Evolutionary conservation across 2,113 vertebrate species (phyloP), one percentile per base, ranked within the genome.

Genomic region (Chaetura pelagica): DNA sequence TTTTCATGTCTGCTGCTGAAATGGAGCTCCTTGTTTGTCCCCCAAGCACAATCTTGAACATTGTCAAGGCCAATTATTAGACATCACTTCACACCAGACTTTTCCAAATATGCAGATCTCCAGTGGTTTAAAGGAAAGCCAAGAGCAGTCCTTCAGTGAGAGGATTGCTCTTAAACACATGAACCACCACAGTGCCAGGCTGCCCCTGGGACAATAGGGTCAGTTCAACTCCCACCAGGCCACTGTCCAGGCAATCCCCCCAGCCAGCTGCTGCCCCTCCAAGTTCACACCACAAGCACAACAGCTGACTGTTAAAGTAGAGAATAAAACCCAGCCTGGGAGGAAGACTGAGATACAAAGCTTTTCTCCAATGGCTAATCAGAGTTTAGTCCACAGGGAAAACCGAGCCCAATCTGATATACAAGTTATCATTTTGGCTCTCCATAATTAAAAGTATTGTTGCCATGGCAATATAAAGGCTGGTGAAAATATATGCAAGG

Each of bases 381-480:
- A 95, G 92, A 95, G 86, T 89, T 94, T 59, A 87, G 92, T 97
- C 97, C 95, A 89, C 44, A 84, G 97, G 96, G 97, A 97, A 93
- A 95, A 96, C 72, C 6, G 84, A 95, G 90, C 85, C 91, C 94
- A 92, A 96, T 97, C 95, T 95, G 96, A 98, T 92, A 91, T 2
- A 95, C 82, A 96, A 96, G 91, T 97, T 93, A 94, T 84, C 51
- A 17, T 91, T 97, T 94, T 74, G 85, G 83, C 48, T 96, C 52
- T 94, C 96, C 64, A 22, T 97, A 97, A 97, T 98, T 97, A 98
- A 98, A 97, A 97, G 68, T 92, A 84, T 75, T 91, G 96, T 96
- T 97, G 89, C 95, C 93, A 97, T 94, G 94, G 96, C 63, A 84
- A 98, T 96, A 64, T 59, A 69, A 94, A 96, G 83, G 69, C 59